Percentiles rank a stretch among this genome's conserved stretches.
Conservation (phyloP, 2,113 vertebrate species). For the Pluvialis apricaria region DNA sequence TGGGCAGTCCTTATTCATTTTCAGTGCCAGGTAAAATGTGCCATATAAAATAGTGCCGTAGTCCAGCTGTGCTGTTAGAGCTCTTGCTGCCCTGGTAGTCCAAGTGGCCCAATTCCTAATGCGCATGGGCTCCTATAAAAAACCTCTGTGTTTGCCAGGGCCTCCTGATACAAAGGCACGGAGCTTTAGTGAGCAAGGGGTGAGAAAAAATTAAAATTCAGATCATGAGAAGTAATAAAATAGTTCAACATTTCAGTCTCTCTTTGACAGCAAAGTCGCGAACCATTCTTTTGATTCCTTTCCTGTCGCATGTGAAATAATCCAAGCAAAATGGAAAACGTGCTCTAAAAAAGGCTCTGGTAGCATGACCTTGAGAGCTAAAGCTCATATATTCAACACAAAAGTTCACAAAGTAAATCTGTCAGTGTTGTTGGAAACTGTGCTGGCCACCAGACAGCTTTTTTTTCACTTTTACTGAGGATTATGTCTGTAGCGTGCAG, state of each 20-base stretch:
- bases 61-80: accelerated
- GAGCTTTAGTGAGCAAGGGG: background rate
- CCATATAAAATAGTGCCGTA: background rate
- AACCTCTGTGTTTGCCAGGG: background rate
- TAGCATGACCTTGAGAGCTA: background rate
- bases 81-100: background rate
- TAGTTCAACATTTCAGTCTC: background rate
- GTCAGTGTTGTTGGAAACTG: background rate
- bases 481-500: background rate
- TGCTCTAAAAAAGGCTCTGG: background rate
- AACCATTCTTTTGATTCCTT: background rate
- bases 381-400: background rate
- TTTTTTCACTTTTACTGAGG: background rate
- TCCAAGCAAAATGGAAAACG: background rate
- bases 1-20: background rate
- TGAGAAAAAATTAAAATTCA: background rate
- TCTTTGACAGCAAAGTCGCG: background rate
- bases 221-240: background rate
- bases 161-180: background rate
- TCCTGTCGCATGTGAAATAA: background rate
- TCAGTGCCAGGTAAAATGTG: background rate
- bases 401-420: background rate
- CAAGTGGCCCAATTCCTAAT: background rate
- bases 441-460: background rate
- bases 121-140: background rate